Conservation (phyloP, 2,113 vertebrate species). For the Neodon shergylaensis region DNA sequence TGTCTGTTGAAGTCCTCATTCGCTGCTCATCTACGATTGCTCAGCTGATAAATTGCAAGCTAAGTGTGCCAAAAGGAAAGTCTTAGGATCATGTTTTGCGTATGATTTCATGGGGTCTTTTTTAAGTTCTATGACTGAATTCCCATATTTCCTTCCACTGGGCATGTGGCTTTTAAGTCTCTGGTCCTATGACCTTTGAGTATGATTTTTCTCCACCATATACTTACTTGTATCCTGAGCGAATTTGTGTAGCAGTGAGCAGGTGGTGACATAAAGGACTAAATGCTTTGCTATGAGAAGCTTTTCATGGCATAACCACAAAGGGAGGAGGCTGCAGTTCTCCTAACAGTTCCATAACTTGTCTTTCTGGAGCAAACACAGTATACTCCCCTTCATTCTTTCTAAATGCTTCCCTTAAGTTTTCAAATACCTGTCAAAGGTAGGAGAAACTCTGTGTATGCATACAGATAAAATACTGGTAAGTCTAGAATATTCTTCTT, state of each 20-base stretch:
- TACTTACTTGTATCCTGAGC: background rate
- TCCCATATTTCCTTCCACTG: background rate
- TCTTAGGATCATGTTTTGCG: background rate
- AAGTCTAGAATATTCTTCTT: background rate
- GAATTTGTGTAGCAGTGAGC: background rate
- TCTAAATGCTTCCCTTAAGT: background rate
- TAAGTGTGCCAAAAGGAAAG: background rate
- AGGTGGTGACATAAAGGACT: background rate
- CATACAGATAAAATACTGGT: background rate
- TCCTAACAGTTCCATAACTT: background rate
- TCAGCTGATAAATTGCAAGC: background rate
- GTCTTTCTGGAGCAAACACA: background rate
- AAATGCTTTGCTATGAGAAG: background rate
- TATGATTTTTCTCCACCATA: background rate
- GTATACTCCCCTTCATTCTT: background rate
- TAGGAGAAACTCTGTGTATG: background rate
- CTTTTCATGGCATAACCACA: background rate
- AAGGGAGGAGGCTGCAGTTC: background rate
- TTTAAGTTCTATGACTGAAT: background rate
- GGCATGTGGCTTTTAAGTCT: background rate
- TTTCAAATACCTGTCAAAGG: slow-evolving; percentile 16
- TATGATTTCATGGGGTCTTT: background rate
- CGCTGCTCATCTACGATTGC: background rate
- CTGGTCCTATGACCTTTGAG: background rate
- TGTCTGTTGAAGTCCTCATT: background rate